Evolutionary conservation across 1,140 invertebrate genomes (phyloP), one percentile per base, ranked within the genome.

Genomic region (Musca domestica): DNA sequence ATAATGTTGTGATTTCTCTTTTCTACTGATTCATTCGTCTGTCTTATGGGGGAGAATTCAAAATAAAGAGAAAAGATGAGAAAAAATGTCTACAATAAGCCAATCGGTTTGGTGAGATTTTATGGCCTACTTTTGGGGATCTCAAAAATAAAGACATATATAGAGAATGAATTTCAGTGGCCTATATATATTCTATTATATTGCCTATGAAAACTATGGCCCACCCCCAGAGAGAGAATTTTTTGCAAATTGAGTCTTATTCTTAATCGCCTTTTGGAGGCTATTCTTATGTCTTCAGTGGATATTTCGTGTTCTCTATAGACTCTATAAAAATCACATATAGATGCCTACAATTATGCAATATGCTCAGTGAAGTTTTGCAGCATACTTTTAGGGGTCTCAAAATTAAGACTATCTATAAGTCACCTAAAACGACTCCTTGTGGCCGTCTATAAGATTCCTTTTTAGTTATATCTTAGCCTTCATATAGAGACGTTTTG

Each of bases 1-100:
- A 58, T 58, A 58, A 58, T 27, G 54, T 58, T 58, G 54, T 58
- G 54, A 58, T 58, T 58, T 58, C 54, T 30, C 30, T 23, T 58
- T 58, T 30, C 23, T 25, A 56, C 23, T 12, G 27, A 56, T 56
- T 6, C 23, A 56, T 20, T 20, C n/a, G 23, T 56, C 27, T 56
- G 27, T 56, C 15, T 52, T 17, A 0, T 6, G 10, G 22, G n/a
- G 19, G 22, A 51, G 22, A 20, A 51, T 20, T 20, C 12, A 20
- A n/a, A n/a, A n/a, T n/a, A n/a, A n/a, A n/a, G n/a, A n/a, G n/a
- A n/a, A n/a, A n/a, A n/a, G n/a, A n/a, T n/a, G n/a, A n/a, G n/a
- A n/a, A n/a, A n/a, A n/a, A n/a, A n/a, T n/a, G n/a, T n/a, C n/a
- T n/a, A n/a, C n/a, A n/a, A n/a, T n/a, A n/a, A n/a, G n/a, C n/a